Conservation (phyloP, 2,888 invertebrate genomes). For the Ellobium chinense region DNA sequence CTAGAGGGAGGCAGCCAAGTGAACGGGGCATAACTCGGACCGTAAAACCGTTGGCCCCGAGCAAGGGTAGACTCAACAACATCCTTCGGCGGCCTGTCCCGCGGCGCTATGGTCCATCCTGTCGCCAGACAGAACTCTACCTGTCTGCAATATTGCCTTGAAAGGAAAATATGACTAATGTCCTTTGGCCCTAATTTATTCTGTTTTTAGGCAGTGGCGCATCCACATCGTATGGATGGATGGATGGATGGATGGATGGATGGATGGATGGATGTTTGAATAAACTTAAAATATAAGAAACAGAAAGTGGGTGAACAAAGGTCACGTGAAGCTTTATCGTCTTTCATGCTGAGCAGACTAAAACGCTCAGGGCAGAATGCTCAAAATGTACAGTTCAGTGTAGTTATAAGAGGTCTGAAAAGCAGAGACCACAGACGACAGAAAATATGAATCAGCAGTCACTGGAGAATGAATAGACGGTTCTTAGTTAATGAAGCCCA, state of each 20-base stretch:
- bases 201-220: not conserved
- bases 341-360: no score
- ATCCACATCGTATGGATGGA: not conserved
- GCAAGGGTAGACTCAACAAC: conserved; percentile 7
- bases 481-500: no score
- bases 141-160: not conserved
- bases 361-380: no score
- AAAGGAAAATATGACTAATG: not conserved
- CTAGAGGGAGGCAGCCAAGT: conserved; percentile 24
- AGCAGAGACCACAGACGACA: no score
- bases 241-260: not conserved
- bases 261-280: not conserved
- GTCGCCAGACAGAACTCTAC: conserved; percentile 8
- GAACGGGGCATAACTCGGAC: not conserved
- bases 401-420: no score
- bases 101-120: not conserved
- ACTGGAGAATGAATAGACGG: no score
- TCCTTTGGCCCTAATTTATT: not conserved
- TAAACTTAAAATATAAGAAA: no score
- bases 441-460: no score
- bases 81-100: conserved; percentile 30
- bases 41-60: conserved; percentile 1
- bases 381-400: no score
- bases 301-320: no score
- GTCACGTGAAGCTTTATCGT: not conserved